Conservation (phyloP, 2,888 invertebrate genomes). For the Ptilodon capucinus region DNA sequence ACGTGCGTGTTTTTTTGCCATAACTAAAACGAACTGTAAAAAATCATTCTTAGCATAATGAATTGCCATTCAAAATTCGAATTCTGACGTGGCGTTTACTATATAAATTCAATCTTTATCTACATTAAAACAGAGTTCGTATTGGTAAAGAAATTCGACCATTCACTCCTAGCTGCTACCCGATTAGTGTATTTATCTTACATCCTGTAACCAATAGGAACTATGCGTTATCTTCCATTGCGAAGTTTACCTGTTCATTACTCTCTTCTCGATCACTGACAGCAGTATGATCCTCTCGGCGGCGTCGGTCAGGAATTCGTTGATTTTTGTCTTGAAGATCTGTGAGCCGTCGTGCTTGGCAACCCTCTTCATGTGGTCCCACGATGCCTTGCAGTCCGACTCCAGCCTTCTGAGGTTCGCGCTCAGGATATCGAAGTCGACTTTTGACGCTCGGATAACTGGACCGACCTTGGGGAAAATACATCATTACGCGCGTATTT, state of each 20-base stretch:
- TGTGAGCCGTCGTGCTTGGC: slow-evolving; percentile 97
- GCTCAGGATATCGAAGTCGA: slow-evolving; percentile 96
- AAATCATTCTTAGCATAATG: too few species aligned
- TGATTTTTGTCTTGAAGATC: slow-evolving; percentile 94
- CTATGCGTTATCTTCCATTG: neutral
- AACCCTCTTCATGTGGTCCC: slow-evolving; percentile 97
- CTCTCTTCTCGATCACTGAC: slow-evolving; percentile 94
- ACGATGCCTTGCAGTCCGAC: slow-evolving; percentile 97
- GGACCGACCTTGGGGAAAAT: slow-evolving; percentile 89
- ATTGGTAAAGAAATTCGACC: too few species aligned
- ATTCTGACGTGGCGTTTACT: too few species aligned
- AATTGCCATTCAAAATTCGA: too few species aligned
- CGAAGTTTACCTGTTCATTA: slow-evolving; percentile 89
- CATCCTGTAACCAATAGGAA: neutral
- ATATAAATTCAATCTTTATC: too few species aligned
- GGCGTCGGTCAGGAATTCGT: slow-evolving; percentile 97
- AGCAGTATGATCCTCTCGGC: slow-evolving; percentile 98
- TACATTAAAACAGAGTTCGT: too few species aligned
- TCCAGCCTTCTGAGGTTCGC: slow-evolving; percentile 94
- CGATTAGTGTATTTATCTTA: neutral
- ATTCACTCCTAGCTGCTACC: too few species aligned
- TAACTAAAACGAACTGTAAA: too few species aligned
- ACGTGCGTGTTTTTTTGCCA: too few species aligned
- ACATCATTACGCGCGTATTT: neutral
- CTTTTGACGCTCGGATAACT: slow-evolving; percentile 94